Conservation (phyloP, 2,113 vertebrate species). For the Delphinapterus leucas region DNA sequence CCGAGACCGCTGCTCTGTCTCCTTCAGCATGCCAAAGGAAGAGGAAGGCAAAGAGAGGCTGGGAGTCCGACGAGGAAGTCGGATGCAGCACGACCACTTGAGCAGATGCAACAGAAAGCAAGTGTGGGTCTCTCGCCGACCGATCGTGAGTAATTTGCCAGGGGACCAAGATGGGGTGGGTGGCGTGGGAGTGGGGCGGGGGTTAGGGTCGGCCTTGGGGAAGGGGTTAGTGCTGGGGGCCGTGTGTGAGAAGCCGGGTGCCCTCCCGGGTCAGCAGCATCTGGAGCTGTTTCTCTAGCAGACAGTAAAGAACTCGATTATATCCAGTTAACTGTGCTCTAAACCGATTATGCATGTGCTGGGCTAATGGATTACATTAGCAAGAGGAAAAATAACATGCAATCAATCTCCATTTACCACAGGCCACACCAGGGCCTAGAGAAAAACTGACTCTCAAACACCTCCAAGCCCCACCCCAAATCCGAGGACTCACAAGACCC, state of each 20-base stretch:
- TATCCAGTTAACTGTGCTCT: slow-evolving; percentile 99
- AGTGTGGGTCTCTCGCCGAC: slow-evolving; percentile 45
- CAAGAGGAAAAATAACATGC: slow-evolving; percentile 99
- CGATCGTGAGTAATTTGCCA: slow-evolving; percentile 32
- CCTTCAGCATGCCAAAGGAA: background rate
- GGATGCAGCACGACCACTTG: background rate
- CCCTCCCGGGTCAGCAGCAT: slow-evolving; percentile 85
- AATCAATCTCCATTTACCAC: slow-evolving; percentile 99
- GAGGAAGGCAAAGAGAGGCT: background rate
- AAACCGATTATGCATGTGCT: slow-evolving; percentile 99
- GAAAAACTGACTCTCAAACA: slow-evolving; percentile 89
- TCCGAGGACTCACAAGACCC: background rate
- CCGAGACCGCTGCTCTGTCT: background rate
- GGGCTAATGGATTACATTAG: slow-evolving; percentile 99
- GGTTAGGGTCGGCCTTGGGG: background rate
- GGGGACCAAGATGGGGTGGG: slow-evolving; percentile 59
- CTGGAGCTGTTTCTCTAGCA: slow-evolving; percentile 98
- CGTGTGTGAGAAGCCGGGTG: slow-evolving; percentile 73
- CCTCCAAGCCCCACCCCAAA: slow-evolving; percentile 59
- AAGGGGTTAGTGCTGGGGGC: background rate
- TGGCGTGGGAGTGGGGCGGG: background rate
- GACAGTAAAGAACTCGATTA: slow-evolving; percentile 99
- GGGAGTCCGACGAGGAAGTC: background rate
- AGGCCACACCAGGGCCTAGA: slow-evolving; percentile 93
- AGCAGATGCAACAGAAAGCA: slow-evolving; percentile 47